Evolutionary conservation across 2,888 invertebrate genomes (phyloP), one percentile per base, ranked within the genome.

Genomic region (Nomada ruficornis): DNA sequence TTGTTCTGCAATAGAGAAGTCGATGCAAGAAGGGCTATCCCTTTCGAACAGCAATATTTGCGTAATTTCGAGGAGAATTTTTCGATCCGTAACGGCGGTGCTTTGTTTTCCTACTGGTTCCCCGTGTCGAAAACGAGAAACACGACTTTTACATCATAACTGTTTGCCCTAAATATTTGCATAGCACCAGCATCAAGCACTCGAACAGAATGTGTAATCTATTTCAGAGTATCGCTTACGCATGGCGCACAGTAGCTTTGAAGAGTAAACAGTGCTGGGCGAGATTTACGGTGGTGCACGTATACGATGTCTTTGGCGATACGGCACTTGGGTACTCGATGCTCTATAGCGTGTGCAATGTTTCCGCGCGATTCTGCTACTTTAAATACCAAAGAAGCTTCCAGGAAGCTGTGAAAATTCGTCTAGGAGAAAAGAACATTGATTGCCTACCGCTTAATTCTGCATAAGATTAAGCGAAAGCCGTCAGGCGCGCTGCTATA

Each of bases 121-220:
- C 3, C 1, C 15, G 20, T 15, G 64, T 26, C 26, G 42, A 44
- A 57, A 52, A 47, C 52, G 44, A 36, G 44, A 29, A 10, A 54
- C 63, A 5, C 64, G 36, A 54, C 26, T 52, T 36, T 54, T 64
- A 13, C 44, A 10, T n/a, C 44, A 29, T 67, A 62, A 59, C 23
- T 64, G 80, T 63, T 42, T 23, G 62, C 36, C 52, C 72, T 36
- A 80, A 80, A 80, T 80, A 80, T 80, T 80, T 80, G 72, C 54
- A 13, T 15, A 52, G 63, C 26, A 64, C 52, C 59, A 59, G 68
- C 67, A 63, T 50, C 29, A 23, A 13, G 55, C 68, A 67, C 80
- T 80, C 20, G 55, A 62, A 67, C 50, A 13, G 52, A 26, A 29
- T 20, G 50, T 54, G 50, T 55, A 60, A 71, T 80, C 65, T 55